Percentiles rank a stretch among this genome's conserved stretches.
These are phyloP conservation scores for Aplysina aerophoba DNA, from an alignment of 37 sponge, comb jelly and placozoan genomes.

Conservation along the genomic window DNA sequence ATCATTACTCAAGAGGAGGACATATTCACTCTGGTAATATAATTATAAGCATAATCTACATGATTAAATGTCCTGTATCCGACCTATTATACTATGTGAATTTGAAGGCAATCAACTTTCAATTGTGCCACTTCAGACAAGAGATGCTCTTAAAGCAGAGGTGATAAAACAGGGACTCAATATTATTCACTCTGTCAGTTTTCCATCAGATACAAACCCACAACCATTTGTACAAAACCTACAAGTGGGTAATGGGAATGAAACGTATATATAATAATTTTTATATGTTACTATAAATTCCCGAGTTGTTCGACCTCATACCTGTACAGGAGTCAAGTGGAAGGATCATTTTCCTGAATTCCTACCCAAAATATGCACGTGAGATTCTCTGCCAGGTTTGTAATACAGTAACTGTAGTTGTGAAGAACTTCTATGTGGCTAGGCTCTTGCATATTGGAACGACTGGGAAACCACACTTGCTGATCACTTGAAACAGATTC, in stretches of 20 bases:
- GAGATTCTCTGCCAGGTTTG: conserved; percentile 71
- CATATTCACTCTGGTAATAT: conserved; percentile 10
- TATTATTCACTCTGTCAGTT: background rate
- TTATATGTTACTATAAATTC: too few relatives aligned
- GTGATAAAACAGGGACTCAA: background rate
- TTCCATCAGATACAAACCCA: background rate
- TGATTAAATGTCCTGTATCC: background rate
- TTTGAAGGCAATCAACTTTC: too few relatives aligned
- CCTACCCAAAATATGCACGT: conserved; percentile 42
- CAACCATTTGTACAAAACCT: background rate
- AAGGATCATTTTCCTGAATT: conserved; percentile 64
- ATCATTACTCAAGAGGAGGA: conserved; percentile 23
- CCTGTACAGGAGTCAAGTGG: conserved; percentile 48
- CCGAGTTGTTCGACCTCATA: too few relatives aligned
- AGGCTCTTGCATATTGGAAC: too few relatives aligned
- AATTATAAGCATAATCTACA: background rate
- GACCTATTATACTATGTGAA: background rate
- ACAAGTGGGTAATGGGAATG: background rate
- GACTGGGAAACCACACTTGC: too few relatives aligned
- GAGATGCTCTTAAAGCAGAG: background rate
- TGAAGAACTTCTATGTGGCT: too few relatives aligned
- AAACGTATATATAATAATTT: too few relatives aligned
- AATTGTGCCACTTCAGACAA: background rate
- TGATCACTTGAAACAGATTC: too few relatives aligned
- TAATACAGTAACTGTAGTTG: background rate